Base-by-base conservation (phyloP, 2,888 invertebrate species). In the Macropis europaea region DNA sequence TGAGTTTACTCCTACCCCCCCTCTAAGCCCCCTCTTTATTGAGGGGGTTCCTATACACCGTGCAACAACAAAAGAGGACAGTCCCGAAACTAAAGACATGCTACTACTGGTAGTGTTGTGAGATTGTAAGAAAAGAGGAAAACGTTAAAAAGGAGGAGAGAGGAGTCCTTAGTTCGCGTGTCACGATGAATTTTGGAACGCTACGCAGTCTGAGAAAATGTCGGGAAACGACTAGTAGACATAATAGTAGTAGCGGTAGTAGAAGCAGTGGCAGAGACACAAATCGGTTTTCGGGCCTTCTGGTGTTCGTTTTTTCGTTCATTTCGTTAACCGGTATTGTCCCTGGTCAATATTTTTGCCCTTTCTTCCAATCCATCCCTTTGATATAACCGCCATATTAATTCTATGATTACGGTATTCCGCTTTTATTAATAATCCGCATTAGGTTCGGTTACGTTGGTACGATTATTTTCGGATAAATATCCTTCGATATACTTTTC, bases 211-310 rank as follows among this genome's bases (percentile, higher is more conserved):
- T 26, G 19, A 30, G 30, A 64, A 54, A 19, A 67, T 67, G 47
- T 4, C 38, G 47, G 22, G 22, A 15, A 50, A 32, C 9, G 13
- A 50, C 11, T 38, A 17, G 36, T 34, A 42, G 38, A 38, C 48
- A 28, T 11, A 38, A 7, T 42, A 40, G 22, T 19, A 63, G 38
- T 43, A 36, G 43, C 6, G 57, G 52, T 43, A 77, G 34, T 36
- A 22, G 50, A 19, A 61, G 56, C 34, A 67, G 42, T 28, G 40
- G 30, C 68, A 61, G 38, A 63, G 50, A 50, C 42, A 53, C 53
- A 64, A 68, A 70, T 67, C 67, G 47, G 66, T 66, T 78, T 62
- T 63, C 77, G 79, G 82, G 83, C 66, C 76, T 82, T 83, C 76
- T 66, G 82, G 76, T 83, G 79, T 83, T 85, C 74, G 57, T 69